Base-by-base conservation (phyloP, 1,140 invertebrate species). In the Euschistus heros region DNA sequence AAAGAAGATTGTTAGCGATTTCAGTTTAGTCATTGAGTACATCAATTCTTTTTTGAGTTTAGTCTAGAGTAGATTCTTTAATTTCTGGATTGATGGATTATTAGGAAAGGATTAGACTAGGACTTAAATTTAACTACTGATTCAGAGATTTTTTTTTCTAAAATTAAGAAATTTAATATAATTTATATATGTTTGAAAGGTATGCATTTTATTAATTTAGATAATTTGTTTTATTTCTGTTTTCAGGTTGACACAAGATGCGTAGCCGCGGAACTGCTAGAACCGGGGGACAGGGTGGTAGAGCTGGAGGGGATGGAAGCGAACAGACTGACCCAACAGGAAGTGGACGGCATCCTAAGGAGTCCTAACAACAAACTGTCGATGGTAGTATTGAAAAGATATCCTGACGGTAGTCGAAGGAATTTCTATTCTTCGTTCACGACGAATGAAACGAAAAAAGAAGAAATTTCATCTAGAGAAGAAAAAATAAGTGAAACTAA, bases 241-340 rank as follows among this genome's bases (percentile, higher is more conserved):
- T 57, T 18, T 10, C 54, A 57, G 54, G 24, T 57, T 18, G 54
- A 57, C 15, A 20, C 18, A 57, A 57, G 24, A 17, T 57, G 54
- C 15, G 54, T 57, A 10, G 59, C 59, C 10, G 59, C 59, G 10
- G 59, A 44, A 8, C 30, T 42, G 4, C 17, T 61, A 20, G 59
- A 61, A 37, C n/a, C 37, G 1, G 59, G 59, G 3, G 59, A 61
- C 30, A 33, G 59, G 33, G 26, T 61, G 17, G 18, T 61, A 14
- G 59, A 61, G 26, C 10, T 61, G 3, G 59, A 61, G n/a, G 59
- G 59, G 5, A 61, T 61, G 22, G 59, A 61, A n/a, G 33, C 59
- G 3, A 44, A 18, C 33, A n/a, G 18, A 17, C n/a, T 61, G 13
- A 42, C 27, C 1, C 5, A 37, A 6, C 30, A 44, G 13, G 59